These are phyloP conservation scores for Prunella fulvescens DNA, from an alignment of 2,113 vertebrate genomes.

Conservation along the genomic window DNA sequence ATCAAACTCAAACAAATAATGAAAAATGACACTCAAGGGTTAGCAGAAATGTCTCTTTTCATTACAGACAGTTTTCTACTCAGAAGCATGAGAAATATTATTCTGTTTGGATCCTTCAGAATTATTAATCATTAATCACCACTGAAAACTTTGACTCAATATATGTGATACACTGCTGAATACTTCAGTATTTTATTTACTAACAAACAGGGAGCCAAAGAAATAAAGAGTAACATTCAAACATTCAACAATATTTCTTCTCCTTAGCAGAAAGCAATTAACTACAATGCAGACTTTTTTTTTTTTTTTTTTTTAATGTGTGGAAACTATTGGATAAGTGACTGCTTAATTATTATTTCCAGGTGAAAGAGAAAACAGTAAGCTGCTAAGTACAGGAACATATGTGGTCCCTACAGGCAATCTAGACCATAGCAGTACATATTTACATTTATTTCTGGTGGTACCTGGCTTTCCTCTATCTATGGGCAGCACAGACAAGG, in stretches of 20 bases:
- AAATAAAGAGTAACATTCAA: not conserved
- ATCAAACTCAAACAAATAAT: not conserved
- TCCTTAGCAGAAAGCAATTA: not conserved
- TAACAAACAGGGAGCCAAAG: not conserved
- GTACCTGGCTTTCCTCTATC: not conserved
- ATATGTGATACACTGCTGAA: not conserved
- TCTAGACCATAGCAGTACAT: not conserved
- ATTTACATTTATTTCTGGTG: not conserved
- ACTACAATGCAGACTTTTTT: not conserved
- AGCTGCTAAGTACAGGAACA: not conserved
- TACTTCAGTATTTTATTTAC: not conserved
- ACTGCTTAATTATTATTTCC: not conserved
- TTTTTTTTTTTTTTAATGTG: not conserved
- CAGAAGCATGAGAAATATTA: not conserved
- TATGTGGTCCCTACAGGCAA: not conserved
- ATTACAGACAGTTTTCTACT: not conserved
- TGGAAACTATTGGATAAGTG: not conserved
- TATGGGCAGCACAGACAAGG: not conserved
- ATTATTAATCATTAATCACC: not conserved
- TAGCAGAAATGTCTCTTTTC: not conserved
- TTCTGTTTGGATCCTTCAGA: not conserved
- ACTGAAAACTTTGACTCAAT: not conserved
- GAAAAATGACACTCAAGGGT: not conserved
- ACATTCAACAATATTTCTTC: rapidly evolving
- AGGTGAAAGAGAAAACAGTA: not conserved